Conservation (phyloP, 2,888 invertebrate species). For the Lasius platythorax region DNA sequence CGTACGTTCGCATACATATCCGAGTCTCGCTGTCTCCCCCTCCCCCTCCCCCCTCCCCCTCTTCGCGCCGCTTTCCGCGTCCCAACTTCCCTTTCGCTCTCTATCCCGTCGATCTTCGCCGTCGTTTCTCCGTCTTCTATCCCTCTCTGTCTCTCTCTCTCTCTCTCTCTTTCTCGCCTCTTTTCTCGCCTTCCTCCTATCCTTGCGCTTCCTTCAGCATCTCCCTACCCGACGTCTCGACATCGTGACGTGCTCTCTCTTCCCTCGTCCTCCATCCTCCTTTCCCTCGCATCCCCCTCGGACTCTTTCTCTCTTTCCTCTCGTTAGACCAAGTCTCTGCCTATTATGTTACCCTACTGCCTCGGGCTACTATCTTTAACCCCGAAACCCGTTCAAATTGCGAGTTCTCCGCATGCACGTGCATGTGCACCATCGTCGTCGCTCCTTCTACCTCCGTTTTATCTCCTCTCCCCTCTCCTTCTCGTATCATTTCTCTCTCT, state of each 20-base stretch:
- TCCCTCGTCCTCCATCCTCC: slow-evolving; percentile 38
- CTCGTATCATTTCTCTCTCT: background rate
- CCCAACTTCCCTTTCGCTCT: slow-evolving; percentile 48
- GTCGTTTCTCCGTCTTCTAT: slow-evolving; percentile 36
- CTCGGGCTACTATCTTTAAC: slow-evolving; percentile 79
- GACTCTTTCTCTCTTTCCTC: slow-evolving; percentile 73
- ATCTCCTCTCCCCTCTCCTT: background rate
- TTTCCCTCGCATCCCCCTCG: slow-evolving; percentile 41
- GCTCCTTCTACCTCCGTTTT: slow-evolving; percentile 25
- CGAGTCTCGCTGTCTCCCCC: slow-evolving; percentile 39
- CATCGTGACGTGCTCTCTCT: slow-evolving; percentile 60
- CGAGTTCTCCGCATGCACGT: slow-evolving; percentile 68
- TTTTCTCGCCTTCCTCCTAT: slow-evolving; percentile 53
- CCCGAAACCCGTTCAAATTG: slow-evolving; percentile 78
- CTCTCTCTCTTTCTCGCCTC: slow-evolving; percentile 48
- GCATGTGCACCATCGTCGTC: slow-evolving; percentile 47
- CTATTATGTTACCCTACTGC: slow-evolving; percentile 80
- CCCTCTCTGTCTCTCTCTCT: slow-evolving; percentile 53
- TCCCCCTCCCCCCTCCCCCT: background rate
- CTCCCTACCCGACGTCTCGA: slow-evolving; percentile 59
- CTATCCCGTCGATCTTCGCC: slow-evolving; percentile 54
- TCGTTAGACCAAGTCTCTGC: slow-evolving; percentile 76
- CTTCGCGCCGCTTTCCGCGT: slow-evolving; percentile 8
- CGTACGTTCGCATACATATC: slow-evolving; percentile 12
- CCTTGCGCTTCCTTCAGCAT: slow-evolving; percentile 67